Percentiles rank a stretch among this genome's conserved stretches.
Conservation (phyloP, 2,113 vertebrate species). For the Psephotus haematonotus region DNA sequence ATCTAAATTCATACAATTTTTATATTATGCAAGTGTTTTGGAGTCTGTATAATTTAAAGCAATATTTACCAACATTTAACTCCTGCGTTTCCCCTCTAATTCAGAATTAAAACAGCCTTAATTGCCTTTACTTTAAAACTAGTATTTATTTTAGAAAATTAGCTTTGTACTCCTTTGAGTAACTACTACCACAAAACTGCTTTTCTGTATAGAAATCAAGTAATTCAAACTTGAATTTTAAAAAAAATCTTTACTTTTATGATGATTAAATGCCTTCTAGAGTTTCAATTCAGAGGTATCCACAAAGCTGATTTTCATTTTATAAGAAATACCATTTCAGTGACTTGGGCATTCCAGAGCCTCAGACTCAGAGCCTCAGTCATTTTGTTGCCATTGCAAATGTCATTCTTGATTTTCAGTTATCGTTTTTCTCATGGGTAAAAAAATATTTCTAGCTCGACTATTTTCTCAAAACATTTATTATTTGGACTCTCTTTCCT, state of each 20-base stretch:
- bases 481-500: background rate
- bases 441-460: background rate
- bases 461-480: background rate
- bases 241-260: background rate
- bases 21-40: background rate
- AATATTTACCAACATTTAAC: background rate
- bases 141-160: background rate
- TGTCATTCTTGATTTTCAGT: background rate
- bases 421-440: background rate
- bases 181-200: background rate
- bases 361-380: background rate
- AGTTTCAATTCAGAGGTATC: background rate
- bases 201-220: background rate
- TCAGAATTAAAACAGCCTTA: background rate
- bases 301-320: background rate
- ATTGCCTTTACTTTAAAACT: background rate
- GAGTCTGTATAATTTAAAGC: background rate
- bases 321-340: background rate
- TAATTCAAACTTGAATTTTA: background rate
- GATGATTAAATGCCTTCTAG: background rate
- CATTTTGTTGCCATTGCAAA: background rate
- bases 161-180: background rate
- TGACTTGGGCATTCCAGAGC: background rate
- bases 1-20: background rate
- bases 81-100: background rate